Conservation (phyloP, 1,140 invertebrate species). For the Drosophila pectinifera region DNA sequence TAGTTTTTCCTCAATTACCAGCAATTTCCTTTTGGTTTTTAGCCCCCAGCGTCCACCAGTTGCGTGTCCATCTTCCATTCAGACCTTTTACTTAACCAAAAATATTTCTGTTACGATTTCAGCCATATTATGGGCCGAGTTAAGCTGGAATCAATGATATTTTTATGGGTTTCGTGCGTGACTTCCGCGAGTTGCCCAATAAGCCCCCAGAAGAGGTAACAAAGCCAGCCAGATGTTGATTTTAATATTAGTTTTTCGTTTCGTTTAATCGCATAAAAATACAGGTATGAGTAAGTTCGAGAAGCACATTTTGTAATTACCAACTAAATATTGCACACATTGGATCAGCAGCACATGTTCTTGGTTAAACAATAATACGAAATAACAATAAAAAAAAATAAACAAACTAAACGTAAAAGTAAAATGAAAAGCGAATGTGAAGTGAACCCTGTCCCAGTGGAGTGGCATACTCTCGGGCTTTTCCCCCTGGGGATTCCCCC, state of each 20-base stretch:
- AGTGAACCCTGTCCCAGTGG: conserved; percentile 5
- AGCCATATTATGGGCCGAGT: conserved; percentile 20
- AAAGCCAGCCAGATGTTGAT: neutral
- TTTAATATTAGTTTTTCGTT: conserved; percentile 16
- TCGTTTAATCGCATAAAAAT: conserved; percentile 68
- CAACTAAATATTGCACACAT: conserved; percentile 54
- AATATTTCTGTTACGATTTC: neutral
- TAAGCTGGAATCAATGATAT: conserved; percentile 46
- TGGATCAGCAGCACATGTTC: conserved; percentile 48
- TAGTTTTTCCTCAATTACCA: neutral
- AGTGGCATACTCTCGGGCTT: conserved; percentile 18
- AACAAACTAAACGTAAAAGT: conserved; percentile 5
- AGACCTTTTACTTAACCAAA: conserved; percentile 12
- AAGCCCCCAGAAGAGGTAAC: neutral
- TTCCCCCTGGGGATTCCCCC: neutral
- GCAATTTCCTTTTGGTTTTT: conserved; percentile 28
- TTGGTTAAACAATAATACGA: conserved; percentile 36
- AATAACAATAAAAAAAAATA: conserved; percentile 17
- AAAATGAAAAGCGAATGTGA: conserved; percentile 32
- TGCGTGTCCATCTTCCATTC: conserved; percentile 41
- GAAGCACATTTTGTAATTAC: conserved; percentile 49
- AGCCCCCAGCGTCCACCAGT: too few relatives aligned
- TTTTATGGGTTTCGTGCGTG: conserved; percentile 58
- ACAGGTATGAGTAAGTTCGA: conserved; percentile 34
- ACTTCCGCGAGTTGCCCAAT: conserved; percentile 45